Evolutionary conservation across 2,888 invertebrate species (phyloP).

Genomic region (Eristalis pertinax): DNA sequence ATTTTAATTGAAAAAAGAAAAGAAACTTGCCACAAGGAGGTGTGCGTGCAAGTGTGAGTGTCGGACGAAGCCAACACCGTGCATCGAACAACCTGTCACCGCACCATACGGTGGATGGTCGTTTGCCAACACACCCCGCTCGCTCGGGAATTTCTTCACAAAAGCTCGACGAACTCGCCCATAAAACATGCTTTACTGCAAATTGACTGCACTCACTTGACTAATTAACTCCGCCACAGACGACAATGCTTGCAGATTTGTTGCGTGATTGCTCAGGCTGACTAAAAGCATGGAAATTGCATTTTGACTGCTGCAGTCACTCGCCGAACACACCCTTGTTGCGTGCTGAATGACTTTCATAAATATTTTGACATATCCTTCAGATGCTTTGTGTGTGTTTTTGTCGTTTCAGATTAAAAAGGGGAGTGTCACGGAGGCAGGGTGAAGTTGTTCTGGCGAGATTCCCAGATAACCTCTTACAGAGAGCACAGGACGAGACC

Average conservation of each 20-base stretch:
- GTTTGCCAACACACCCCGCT: neutral
- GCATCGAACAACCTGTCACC: no score
- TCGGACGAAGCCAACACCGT: no score
- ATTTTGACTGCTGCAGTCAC: conserved; percentile 30
- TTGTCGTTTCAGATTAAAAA: conserved; percentile 25
- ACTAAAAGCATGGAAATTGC: conserved; percentile 42
- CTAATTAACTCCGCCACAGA: conserved; percentile 4
- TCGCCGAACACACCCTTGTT: neutral
- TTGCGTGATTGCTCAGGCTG: conserved; percentile 40
- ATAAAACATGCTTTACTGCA: conserved; percentile 34
- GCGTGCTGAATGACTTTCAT: conserved; percentile 38
- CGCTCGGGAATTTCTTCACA: neutral
- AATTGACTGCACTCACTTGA: conserved; percentile 18
- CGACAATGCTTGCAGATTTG: conserved; percentile 16
- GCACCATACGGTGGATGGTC: neutral
- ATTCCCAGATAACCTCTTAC: conserved; percentile 28
- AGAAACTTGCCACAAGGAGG: neutral
- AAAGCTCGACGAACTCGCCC: neutral
- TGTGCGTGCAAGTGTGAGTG: no score
- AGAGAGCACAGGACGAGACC: neutral
- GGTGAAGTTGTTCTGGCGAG: conserved; percentile 36
- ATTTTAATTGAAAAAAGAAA: conserved; percentile 50
- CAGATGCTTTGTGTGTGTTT: neutral
- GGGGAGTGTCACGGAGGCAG: neutral
- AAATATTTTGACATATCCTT: conserved; percentile 50